Conservation (phyloP, 2,113 vertebrate species). For the Struthio camelus region DNA sequence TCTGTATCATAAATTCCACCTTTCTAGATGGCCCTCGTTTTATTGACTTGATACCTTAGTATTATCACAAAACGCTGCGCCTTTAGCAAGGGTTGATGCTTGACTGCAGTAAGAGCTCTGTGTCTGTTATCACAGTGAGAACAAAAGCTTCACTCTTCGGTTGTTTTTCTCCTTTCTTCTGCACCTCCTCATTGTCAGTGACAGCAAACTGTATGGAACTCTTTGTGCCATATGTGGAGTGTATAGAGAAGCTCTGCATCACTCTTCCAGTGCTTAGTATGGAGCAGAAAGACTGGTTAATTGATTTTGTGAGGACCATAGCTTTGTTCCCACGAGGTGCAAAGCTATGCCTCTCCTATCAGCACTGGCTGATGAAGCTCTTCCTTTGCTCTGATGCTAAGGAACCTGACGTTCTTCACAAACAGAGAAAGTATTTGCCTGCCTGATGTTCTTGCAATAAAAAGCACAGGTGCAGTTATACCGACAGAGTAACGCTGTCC, state of each 20-base stretch:
- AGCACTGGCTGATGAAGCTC: not conserved
- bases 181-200: not conserved
- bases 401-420: not conserved
- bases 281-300: not conserved
- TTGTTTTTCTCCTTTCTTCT: not conserved
- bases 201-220: not conserved
- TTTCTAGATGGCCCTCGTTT: not conserved
- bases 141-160: not conserved
- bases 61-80: not conserved
- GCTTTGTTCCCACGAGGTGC: not conserved
- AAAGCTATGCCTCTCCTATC: not conserved
- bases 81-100: not conserved
- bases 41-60: not conserved
- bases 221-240: not conserved
- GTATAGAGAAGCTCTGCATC: not conserved
- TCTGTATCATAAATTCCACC: not conserved
- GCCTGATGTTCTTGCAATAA: not conserved
- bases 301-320: not conserved
- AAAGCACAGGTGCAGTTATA: not conserved
- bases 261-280: not conserved
- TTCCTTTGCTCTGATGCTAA: not conserved
- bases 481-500: not conserved
- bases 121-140: not conserved
- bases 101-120: not conserved
- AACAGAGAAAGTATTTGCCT: not conserved